Evolutionary conservation across 2,113 vertebrate species (phyloP).

Genomic region (Nymphicus hollandicus): DNA sequence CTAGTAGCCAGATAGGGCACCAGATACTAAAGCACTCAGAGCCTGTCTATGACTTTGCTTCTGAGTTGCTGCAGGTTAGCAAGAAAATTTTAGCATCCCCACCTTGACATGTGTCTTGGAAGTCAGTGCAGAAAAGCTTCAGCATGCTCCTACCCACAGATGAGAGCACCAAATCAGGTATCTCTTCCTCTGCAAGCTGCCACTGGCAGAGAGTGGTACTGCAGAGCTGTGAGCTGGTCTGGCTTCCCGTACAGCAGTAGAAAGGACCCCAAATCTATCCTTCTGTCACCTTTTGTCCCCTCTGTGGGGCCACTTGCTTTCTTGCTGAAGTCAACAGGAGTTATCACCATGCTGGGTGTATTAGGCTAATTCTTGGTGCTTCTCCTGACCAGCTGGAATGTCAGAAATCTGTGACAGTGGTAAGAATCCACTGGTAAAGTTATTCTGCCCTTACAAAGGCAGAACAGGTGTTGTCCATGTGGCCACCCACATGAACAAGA

Average conservation of each 20-base stretch:
- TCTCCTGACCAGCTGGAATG: not conserved
- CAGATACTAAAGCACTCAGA: not conserved
- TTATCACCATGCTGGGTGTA: not conserved
- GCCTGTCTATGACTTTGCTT: not conserved
- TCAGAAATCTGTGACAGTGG: not conserved
- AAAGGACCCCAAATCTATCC: not conserved
- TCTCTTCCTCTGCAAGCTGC: not conserved
- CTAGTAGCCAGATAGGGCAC: not conserved
- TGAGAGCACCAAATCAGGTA: not conserved
- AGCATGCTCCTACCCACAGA: not conserved
- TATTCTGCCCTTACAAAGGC: not conserved
- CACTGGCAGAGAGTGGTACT: not conserved
- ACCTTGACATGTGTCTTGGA: not conserved
- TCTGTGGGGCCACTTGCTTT: not conserved
- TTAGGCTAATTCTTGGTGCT: not conserved
- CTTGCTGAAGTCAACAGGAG: not conserved
- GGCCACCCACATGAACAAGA: rapidly evolving
- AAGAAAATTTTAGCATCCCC: not conserved
- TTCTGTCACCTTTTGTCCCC: not conserved
- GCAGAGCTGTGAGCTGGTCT: not conserved
- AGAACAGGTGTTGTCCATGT: not conserved
- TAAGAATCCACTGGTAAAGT: not conserved
- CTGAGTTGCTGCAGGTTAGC: not conserved
- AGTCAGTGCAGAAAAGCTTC: not conserved
- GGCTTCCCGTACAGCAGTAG: not conserved